These are phyloP conservation scores for Theretra japonica DNA, from an alignment of 2,888 invertebrate genomes.

Conservation along the genomic window DNA sequence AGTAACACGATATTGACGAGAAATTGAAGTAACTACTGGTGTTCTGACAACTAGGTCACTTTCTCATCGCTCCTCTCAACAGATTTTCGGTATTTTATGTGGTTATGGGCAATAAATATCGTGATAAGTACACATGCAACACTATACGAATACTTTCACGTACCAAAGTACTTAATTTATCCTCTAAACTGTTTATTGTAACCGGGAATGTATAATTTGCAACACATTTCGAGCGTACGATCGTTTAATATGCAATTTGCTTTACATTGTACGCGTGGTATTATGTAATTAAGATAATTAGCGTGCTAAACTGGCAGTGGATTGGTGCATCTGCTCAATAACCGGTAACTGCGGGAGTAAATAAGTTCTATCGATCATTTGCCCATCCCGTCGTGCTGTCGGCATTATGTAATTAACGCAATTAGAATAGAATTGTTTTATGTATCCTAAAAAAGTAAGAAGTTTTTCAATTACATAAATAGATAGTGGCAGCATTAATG, in stretches of 20 bases:
- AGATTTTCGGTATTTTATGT: neutral
- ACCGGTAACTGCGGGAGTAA: too few species aligned
- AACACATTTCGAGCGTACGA: neutral
- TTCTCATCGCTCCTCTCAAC: constrained; percentile 13
- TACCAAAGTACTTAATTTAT: neutral
- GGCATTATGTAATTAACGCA: too few species aligned
- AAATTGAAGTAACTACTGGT: neutral
- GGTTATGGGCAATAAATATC: constrained; percentile 17
- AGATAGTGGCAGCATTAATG: too few species aligned
- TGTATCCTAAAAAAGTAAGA: too few species aligned
- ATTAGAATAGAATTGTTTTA: too few species aligned
- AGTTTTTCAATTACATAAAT: too few species aligned
- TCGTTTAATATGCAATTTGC: too few species aligned
- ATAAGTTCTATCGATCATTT: too few species aligned
- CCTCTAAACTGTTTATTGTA: neutral
- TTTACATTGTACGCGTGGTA: neutral
- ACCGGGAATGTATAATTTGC: neutral
- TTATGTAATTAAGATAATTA: neutral
- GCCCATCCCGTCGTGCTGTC: too few species aligned
- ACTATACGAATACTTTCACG: constrained; percentile 7
- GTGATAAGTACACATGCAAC: constrained; percentile 16
- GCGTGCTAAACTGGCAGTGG: neutral
- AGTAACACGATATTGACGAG: neutral
- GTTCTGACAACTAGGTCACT: constrained; percentile 16
- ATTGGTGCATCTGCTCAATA: neutral